Evolutionary conservation across 2,797 vertebrate genomes (phyloP).

Genomic region (Otolemur crassicaudatus): DNA sequence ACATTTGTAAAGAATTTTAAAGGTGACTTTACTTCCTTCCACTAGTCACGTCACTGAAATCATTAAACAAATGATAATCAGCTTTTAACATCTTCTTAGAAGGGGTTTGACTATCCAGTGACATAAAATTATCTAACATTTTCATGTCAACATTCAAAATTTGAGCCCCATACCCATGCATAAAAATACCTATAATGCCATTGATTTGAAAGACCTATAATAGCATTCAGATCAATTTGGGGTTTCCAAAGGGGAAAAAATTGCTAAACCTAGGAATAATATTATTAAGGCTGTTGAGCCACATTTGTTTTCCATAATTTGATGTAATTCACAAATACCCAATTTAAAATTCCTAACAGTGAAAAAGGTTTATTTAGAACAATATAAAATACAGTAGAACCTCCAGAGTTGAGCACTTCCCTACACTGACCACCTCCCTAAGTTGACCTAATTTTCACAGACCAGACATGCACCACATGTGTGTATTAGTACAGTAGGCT

Average conservation of each 20-base stretch:
- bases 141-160: conserved; percentile 51
- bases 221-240: background rate
- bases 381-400: background rate
- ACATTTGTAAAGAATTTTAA: conserved; percentile 35
- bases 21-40: background rate
- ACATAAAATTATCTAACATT: background rate
- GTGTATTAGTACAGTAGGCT: too few relatives aligned
- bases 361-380: background rate
- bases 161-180: background rate
- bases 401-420: too few relatives aligned
- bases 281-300: background rate
- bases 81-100: background rate
- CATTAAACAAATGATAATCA: conserved; percentile 5
- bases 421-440: too few relatives aligned
- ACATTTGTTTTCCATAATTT: conserved; percentile 35
- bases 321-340: background rate
- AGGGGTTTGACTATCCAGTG: background rate
- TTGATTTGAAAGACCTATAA: background rate
- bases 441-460: too few relatives aligned
- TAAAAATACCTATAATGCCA: background rate
- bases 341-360: background rate
- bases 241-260: background rate
- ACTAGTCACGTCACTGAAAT: conserved; percentile 31
- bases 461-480: too few relatives aligned
- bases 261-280: background rate